Base-by-base conservation (phyloP, 2,113 vertebrate genomes). In the Bubo scandiacus region DNA sequence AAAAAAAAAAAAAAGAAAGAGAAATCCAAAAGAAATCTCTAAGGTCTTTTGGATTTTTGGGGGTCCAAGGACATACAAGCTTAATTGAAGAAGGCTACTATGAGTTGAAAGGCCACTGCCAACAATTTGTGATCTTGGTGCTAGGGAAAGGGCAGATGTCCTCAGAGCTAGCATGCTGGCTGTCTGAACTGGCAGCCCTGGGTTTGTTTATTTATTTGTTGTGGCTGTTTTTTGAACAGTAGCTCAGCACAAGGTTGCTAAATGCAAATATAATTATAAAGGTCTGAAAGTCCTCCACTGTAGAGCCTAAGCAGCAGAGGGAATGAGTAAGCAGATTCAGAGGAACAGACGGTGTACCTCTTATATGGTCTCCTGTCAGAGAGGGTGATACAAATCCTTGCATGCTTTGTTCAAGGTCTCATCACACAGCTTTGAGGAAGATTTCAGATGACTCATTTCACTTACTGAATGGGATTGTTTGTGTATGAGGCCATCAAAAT, bases 71-170 rank as follows among this genome's bases (percentile, higher is more conserved):
- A 55, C 26, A 45, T 25, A 11, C 3, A 80, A 55, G 25, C 55
- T 43, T 74, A 72, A 43, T 14, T 40, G 20, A 45, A n/a, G 49
- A 93, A 73, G 38, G 38, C 34, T 74, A 11, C 16, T 26, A 19
- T n/a, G 10, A 12, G 18, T 12, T 62, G 67, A 79, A 96, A 94
- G 58, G 51, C 22, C 27, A 15, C 51, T 81, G 13, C 45, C 5
- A 40, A 36, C 17, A 58, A 23, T 49, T 54, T 68, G 58, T 77
- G 81, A 70, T 85, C 40, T 79, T 83, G 34, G n/a, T 85, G 10
- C 40, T 71, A 74, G 55, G 30, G 40, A 92, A 96, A 93, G 40
- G 68, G 65, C 42, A 97, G 58, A 75, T 92, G 88, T 97, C 57
- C 20, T 70, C 51, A 57, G 30, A 74, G 62, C 2, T 12, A 67